Evolutionary conservation across 2,113 vertebrate species (phyloP), one percentile per base, ranked within the genome.

Genomic region (Atractosteus spatula): DNA sequence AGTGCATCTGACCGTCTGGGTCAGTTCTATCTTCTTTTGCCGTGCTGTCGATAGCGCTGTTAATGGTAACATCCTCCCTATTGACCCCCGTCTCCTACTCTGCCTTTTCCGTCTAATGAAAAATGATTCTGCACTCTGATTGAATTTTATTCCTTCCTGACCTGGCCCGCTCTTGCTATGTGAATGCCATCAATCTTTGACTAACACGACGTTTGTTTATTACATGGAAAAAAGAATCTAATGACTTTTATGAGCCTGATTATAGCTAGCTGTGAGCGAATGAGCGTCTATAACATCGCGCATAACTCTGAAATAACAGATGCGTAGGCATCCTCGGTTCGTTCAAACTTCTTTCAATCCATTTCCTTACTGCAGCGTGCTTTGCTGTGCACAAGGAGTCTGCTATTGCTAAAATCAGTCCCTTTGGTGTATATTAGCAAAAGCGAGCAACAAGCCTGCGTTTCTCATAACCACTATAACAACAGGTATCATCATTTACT

Each of bases 141-240:
- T 94, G 92, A 93, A 92, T 92, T 94, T 86, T 93, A 93, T 91
- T 96, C 90, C 91, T 93, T 93, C 94, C 92, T 94, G 95, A 92
- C 89, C 92, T 85, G 84, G 86, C 87, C 87, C 81, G 89, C 89
- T 93, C 92, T 83, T 81, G 86, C 85, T 79, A 80, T 29, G 29
- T 87, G 88, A 86, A 84, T 89, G 88, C 90, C 91, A 96, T 97
- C 92, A 94, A 96, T 98, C 95, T 94, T 89, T 78, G 86, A 79
- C 93, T 95, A 95, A 96, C 92, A 82, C 83, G 94, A 95, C 95
- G 88, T 94, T 94, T 97, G 94, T 97, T 98, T 96, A 95, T 91
- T 90, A 87, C 88, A 85, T 86, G 84, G 91, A 89, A 92, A 29
- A 29, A 92, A 88, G 89, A 87, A 91, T 87, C 86, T 88, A 91